Base-by-base conservation (phyloP, 53 echinoderm and acorn worm species). In the Actinopyga echinites region DNA sequence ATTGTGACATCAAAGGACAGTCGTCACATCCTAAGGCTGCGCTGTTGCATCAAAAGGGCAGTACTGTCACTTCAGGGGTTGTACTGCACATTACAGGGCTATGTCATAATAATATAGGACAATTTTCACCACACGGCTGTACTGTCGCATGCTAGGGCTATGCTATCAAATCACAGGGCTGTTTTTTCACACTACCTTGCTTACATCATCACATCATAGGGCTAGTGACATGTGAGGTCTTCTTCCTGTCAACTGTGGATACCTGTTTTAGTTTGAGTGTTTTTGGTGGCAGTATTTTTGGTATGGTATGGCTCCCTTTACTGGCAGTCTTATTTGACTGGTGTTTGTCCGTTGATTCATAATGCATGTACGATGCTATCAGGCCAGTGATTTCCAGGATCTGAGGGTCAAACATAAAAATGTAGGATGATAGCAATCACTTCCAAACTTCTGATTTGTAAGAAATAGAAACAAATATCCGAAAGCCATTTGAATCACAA, bases 321-420 rank as follows among this genome's bases (percentile, higher is more conserved):
- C 49, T 49, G 1, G 49, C 13, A 49, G 49, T 49, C 17, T 49
- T 49, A 3, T 49, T 49, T 49, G 49, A 49, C 17, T 49, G 49
- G 49, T 49, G 49, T 3, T 49, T 30, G 26, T 71, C 71, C 9
- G 43, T 11, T 0, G 71, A 23, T 56, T 77, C 77, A 33, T 77
- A 54, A 13, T 56, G 77, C 77, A 93, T 93, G 71, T 93, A 93
- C 32, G 87, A 90, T 61, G 93, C 89, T 21, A 93, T 90, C 49
- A 93, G 81, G 23, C 90, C 83, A 24, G 88, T 93, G 80, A 93
- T 87, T 82, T 93, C 93, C n/a, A 93, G 87, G 33, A 93, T 86
- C 93, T 93, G 89, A 45, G 33, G 26, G 56, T 23, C 9, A 49
- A 54, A n/a, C n/a, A n/a, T n/a, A n/a, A n/a, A n/a, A n/a, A n/a